Base-by-base conservation (phyloP, 1,140 invertebrate species). In the Dendrolimus punctatus region DNA sequence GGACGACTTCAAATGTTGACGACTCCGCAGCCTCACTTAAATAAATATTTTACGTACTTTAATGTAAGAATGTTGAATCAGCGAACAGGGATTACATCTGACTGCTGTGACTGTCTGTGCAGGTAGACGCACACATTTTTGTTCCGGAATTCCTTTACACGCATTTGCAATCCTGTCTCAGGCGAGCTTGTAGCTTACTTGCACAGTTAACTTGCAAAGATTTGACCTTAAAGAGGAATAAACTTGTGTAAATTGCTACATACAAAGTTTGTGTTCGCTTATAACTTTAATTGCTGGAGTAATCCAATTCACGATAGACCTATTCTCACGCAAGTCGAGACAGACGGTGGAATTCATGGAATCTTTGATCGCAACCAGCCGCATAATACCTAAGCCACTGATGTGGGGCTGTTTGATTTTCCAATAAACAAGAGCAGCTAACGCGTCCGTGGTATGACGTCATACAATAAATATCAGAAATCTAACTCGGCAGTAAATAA, bases 111-210 rank as follows among this genome's bases (percentile, higher is more conserved):
- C 53, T 64, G 23, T 23, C 23, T 23, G 51, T 49, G 73, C 78
- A 84, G 78, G 75, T 81, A 85, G 72, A 76, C 66, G 72, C 62
- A 58, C 55, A 67, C 73, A 80, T 81, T 82, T 80, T 82, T 85
- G 74, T 79, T 81, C 71, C 73, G 74, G 76, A 80, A 83, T 85
- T 74, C 73, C 72, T 77, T 76, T 68, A 73, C 71, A 76, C 73
- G 66, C 72, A 85, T 85, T 85, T 78, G 76, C 79, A 76, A 81
- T 80, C 75, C 62, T 58, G 75, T 76, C 70, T 64, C 52, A 68
- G 39, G 51, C 54, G 50, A 51, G 42, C 39, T 36, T 51, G 50
- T 39, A 43, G 38, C 40, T 44, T 53, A 58, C 49, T 43, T 5
- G 40, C 50, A 39, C 40, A 51, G 9, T 43, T 43, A 49, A 37